A percentile compares a stretch with the other conserved stretches of the same genome.
Conservation (phyloP, 1,140 invertebrate species). For the Matsumurasca onukii region DNA sequence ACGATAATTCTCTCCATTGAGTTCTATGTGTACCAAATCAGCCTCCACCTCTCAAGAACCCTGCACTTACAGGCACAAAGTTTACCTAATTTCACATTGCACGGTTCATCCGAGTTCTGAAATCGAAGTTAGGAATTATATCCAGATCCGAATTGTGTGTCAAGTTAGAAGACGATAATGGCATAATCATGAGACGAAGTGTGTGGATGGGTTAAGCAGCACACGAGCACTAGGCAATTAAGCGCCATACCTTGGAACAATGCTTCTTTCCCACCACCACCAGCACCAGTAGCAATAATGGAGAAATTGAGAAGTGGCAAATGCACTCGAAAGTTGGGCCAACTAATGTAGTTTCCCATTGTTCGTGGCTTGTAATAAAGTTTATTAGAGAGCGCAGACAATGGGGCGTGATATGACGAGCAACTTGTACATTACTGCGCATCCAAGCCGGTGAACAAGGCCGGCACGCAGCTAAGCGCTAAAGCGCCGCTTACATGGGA, state of each 20-base stretch:
- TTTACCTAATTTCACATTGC: too few relatives aligned
- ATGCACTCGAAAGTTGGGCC: slow-evolving; percentile 19
- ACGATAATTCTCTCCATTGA: too few relatives aligned
- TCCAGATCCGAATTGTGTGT: too few relatives aligned
- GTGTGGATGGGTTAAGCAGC: neutral
- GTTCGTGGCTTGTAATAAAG: slow-evolving; percentile 11
- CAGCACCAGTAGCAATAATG: slow-evolving; percentile 15
- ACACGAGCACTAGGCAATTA: neutral
- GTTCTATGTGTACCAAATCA: too few relatives aligned
- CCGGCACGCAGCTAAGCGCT: too few relatives aligned
- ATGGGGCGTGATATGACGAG: slow-evolving; percentile 15
- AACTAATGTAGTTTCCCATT: slow-evolving; percentile 25
- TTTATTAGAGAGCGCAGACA: slow-evolving; percentile 18
- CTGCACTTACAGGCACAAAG: too few relatives aligned
- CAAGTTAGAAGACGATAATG: neutral
- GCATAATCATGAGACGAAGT: neutral
- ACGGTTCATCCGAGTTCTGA: too few relatives aligned
- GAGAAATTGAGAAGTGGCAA: slow-evolving; percentile 26
- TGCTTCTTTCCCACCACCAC: neutral
- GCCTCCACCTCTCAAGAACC: too few relatives aligned
- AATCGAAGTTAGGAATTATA: too few relatives aligned
- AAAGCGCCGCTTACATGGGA: too few relatives aligned
- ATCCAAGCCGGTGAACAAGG: neutral
- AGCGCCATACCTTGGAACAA: neutral
- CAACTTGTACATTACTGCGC: slow-evolving; percentile 27